Evolutionary conservation across 1,140 invertebrate genomes (phyloP), one percentile per base, ranked within the genome.

Genomic region (Harpegnathos saltator): DNA sequence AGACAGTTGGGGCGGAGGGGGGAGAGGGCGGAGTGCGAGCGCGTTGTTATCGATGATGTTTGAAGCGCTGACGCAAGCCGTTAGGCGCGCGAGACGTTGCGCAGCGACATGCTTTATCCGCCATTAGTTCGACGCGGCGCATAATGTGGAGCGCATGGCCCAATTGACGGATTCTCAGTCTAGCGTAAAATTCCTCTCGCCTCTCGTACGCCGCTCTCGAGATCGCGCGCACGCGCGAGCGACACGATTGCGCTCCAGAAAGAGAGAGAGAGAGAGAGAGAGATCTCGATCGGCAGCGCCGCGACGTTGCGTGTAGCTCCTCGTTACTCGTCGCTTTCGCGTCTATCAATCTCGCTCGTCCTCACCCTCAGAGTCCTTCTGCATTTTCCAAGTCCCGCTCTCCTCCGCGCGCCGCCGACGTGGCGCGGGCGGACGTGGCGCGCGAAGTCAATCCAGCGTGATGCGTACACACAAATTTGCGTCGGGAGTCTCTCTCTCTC

Each of bases 381-480:
- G 52, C 50, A 69, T 77, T 44, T 44, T 68, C 19, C 17, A 38
- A n/a, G 61, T 65, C 22, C 54, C 29, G 3, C 66, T 66, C 48
- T 66, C n/a, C n/a, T n/a, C n/a, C n/a, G 68, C 26, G 19, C 26
- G 26, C 69, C 33, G 33, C 22, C 48, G 29, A 54, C 22, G 11
- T 24, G 29, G 12, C 54, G 26, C 22, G 17, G n/a, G 33, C 22
- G 26, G 29, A 54, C 22, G 11, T 24, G 29, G 12, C 54, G 26
- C 22, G 17, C 14, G 17, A 78, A 78, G 63, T 78, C 74, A 78
- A 78, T 78, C 29, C 62, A 22, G 2, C 61, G 22, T 58, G 52
- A 78, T 68, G 33, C 75, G 15, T 38, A 22, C 62, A 52, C 48
- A 38, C 29, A 24, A 24, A 68, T 56, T 54, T 33, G 26, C 26